A percentile compares a stretch with the other conserved stretches of the same genome.
Evolutionary conservation across 2,113 vertebrate species (phyloP).

Genomic region (Uropsilus gracilis): DNA sequence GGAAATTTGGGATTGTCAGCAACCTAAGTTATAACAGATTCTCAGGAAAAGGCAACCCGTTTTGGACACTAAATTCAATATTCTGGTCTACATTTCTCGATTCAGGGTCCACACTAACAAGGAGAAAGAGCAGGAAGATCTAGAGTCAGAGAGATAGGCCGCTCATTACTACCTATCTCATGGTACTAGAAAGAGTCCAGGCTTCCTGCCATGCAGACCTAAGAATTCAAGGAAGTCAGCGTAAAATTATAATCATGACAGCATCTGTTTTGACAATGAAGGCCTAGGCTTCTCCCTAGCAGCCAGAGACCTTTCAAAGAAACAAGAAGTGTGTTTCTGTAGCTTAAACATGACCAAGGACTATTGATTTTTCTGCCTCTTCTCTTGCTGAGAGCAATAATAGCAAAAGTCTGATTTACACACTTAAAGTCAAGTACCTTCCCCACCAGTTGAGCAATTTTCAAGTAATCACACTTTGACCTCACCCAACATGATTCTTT

Average conservation of each 20-base stretch:
- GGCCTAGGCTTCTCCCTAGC: background rate
- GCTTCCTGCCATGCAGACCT: background rate
- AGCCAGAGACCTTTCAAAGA: slow-evolving; percentile 6
- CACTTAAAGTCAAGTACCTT: slow-evolving; percentile 73
- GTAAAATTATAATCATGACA: slow-evolving; percentile 45
- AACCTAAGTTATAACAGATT: slow-evolving; percentile 12
- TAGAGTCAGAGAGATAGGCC: background rate
- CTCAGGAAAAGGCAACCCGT: background rate
- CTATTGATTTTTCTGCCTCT: slow-evolving; percentile 67
- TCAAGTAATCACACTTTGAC: slow-evolving; percentile 68
- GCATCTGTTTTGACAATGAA: background rate
- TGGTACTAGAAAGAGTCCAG: background rate
- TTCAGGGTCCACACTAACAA: background rate
- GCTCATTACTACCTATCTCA: background rate
- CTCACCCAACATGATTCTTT: slow-evolving; percentile 48
- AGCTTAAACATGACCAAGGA: slow-evolving; percentile 58
- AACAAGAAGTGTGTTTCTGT: slow-evolving; percentile 42
- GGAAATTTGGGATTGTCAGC: background rate
- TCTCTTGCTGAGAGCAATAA: slow-evolving; percentile 61
- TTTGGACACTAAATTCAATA: background rate
- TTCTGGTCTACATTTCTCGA: slow-evolving; percentile 6
- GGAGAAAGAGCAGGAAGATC: background rate
- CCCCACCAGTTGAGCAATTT: slow-evolving; percentile 57
- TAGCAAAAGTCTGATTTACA: slow-evolving; percentile 68
- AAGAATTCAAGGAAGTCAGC: slow-evolving; percentile 35